Evolutionary conservation across 2,113 vertebrate genomes (phyloP).

Genomic region (Cryptotis parvus): DNA sequence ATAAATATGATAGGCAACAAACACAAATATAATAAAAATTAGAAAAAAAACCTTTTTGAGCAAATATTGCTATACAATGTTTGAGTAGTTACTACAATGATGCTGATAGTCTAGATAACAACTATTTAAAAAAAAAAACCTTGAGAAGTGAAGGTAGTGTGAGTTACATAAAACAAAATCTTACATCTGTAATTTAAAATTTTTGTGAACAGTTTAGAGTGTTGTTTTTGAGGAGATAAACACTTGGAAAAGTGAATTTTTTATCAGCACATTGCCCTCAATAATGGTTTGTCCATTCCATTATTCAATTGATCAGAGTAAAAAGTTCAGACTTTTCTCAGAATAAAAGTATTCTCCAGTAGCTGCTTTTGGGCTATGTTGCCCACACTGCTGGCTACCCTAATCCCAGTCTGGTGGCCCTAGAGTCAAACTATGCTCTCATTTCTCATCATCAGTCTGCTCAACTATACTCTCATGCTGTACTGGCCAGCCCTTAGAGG

Average conservation of each 20-base stretch:
- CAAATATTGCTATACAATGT: neutral
- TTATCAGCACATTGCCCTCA: no score
- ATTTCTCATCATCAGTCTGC: neutral
- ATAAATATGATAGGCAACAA: no score
- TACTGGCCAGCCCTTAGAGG: neutral
- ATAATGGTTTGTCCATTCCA: neutral
- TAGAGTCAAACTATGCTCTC: neutral
- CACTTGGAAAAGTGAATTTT: neutral
- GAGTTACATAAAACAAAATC: neutral
- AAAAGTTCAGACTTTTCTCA: neutral
- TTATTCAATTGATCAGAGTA: neutral
- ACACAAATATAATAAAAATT: neutral
- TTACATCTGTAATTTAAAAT: neutral
- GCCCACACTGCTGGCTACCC: neutral
- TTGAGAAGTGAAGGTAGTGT: accelerated
- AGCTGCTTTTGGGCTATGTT: neutral
- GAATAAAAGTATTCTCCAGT: neutral
- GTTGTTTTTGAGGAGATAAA: neutral
- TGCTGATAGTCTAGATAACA: neutral
- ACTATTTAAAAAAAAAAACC: neutral
- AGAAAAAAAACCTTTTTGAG: neutral
- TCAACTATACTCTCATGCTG: neutral
- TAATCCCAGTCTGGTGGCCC: neutral
- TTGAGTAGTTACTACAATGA: neutral
- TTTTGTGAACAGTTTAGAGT: neutral